Conservation (phyloP, 1,140 invertebrate genomes). For the Hyphantria cunea region DNA sequence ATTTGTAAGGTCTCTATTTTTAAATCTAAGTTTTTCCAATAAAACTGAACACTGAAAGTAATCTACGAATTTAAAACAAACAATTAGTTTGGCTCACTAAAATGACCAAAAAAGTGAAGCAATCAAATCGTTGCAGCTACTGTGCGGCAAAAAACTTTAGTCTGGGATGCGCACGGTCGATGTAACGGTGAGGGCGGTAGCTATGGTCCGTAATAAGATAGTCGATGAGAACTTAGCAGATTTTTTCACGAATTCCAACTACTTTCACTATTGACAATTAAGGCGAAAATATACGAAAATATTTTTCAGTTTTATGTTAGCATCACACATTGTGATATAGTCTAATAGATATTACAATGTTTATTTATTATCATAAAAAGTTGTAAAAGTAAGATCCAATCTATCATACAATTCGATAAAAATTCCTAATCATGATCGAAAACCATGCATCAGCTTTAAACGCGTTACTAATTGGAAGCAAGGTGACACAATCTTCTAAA, state of each 20-base stretch:
- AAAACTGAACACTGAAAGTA: constrained; percentile 66
- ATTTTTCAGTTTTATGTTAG: not conserved
- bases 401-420: constrained; percentile 37
- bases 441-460: constrained; percentile 47
- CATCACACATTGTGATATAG: not conserved
- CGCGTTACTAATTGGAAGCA: constrained; percentile 69
- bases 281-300: not conserved
- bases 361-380: too few species aligned
- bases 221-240: constrained; percentile 43
- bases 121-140: constrained; percentile 73
- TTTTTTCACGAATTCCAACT: too few species aligned
- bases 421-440: constrained; percentile 42
- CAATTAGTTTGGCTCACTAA: constrained; percentile 78
- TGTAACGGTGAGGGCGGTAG: constrained; percentile 44
- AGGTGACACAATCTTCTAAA: constrained; percentile 70
- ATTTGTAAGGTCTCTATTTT: too few species aligned
- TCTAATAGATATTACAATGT: not conserved
- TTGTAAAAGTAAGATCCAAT: constrained; percentile 24
- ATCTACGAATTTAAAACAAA: constrained; percentile 78
- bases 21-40: too few species aligned
- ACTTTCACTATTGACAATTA: constrained; percentile 5
- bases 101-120: constrained; percentile 73
- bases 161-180: constrained; percentile 45
- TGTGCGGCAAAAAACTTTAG: constrained; percentile 64
- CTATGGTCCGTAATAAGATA: constrained; percentile 61